Evolutionary conservation across 2,797 vertebrate genomes (phyloP).

Genomic region (Leucoraja ocellata): DNA sequence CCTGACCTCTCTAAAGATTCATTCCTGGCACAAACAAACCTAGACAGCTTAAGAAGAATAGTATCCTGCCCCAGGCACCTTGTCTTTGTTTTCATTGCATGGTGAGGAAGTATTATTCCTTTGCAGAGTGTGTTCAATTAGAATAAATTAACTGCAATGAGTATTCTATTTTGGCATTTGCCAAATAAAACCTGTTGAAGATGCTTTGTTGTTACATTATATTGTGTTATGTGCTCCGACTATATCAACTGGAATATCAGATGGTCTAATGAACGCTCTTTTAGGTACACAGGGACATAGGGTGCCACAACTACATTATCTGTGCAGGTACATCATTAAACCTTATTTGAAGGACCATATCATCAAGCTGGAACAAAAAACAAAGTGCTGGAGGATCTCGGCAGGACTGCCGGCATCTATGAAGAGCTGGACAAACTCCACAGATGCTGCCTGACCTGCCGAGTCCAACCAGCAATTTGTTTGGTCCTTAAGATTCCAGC

Average conservation of each 20-base stretch:
- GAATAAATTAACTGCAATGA: background rate
- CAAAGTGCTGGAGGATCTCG: too few species aligned
- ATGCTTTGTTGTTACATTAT: background rate
- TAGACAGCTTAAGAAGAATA: background rate
- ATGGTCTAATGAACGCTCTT: background rate
- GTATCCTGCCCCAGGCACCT: background rate
- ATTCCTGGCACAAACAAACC: background rate
- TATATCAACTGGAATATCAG: background rate
- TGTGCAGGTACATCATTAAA: background rate
- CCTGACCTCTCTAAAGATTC: background rate
- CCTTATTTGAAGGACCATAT: background rate
- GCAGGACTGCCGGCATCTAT: too few species aligned
- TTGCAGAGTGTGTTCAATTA: background rate
- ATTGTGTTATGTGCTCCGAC: background rate
- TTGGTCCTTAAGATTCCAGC: too few species aligned
- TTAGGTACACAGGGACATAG: background rate
- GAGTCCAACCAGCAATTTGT: too few species aligned
- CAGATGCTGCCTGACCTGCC: too few species aligned
- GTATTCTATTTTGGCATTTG: background rate
- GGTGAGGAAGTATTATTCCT: background rate
- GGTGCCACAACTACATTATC: background rate
- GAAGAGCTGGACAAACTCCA: too few species aligned
- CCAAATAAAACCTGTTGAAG: background rate
- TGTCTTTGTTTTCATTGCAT: background rate
- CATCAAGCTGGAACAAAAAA: background rate